Conservation (phyloP, 2,888 invertebrate genomes). For the Torymus texanus region DNA sequence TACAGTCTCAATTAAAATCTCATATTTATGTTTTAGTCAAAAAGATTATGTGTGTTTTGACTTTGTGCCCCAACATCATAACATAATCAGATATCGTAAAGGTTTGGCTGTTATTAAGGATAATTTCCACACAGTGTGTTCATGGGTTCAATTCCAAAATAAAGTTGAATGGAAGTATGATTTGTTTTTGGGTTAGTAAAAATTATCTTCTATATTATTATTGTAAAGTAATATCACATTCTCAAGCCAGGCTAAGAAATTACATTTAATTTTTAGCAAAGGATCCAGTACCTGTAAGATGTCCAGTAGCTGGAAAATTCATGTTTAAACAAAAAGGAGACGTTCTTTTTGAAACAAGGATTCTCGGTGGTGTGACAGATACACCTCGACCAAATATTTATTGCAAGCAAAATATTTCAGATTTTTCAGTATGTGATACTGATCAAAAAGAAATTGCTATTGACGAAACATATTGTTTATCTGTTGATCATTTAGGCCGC, state of each 20-base stretch:
- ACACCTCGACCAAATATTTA: conserved; percentile 94
- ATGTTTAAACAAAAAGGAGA: conserved; percentile 95
- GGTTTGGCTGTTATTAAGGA: conserved; percentile 93
- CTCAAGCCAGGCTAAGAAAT: neutral
- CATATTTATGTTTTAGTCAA: conserved; percentile 80
- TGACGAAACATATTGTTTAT: conserved; percentile 96
- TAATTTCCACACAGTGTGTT: conserved; percentile 94
- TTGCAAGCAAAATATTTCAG: conserved; percentile 95
- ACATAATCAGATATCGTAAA: conserved; percentile 92
- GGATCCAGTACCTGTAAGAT: conserved; percentile 93
- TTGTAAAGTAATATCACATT: neutral
- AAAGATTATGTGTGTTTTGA: conserved; percentile 98
- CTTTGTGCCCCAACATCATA: conserved; percentile 96
- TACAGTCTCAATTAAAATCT: neutral
- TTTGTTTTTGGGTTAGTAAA: conserved; percentile 80
- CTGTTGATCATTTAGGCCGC: conserved; percentile 95
- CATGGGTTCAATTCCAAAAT: conserved; percentile 94
- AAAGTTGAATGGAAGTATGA: conserved; percentile 91
- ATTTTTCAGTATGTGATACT: conserved; percentile 95
- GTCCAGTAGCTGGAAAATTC: conserved; percentile 97
- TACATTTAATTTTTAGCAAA: conserved; percentile 77
- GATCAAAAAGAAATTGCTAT: conserved; percentile 96
- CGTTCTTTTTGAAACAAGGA: conserved; percentile 92
- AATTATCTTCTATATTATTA: conserved; percentile 3
- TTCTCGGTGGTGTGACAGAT: conserved; percentile 95